Evolutionary conservation across 1,140 invertebrate genomes (phyloP).

Genomic region (Choristoneura fumiferana): DNA sequence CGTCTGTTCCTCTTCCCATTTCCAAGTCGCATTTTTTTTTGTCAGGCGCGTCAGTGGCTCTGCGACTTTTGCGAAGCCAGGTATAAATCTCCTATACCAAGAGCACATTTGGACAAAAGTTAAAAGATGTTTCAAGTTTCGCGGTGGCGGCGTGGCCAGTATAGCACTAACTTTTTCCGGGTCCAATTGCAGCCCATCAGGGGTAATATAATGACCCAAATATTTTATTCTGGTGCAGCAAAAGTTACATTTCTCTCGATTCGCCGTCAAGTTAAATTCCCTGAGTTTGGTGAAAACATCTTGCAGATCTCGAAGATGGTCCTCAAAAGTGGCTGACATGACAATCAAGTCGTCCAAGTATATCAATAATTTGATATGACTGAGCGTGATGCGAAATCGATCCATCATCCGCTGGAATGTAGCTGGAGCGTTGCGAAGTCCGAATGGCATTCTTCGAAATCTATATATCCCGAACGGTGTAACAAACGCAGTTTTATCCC

Average conservation of each 20-base stretch:
- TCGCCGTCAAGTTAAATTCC: too few species aligned
- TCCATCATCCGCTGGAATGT: too few species aligned
- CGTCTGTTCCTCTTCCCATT: slow-evolving; percentile 22
- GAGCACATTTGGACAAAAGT: too few species aligned
- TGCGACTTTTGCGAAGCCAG: too few species aligned
- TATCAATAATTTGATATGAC: slow-evolving; percentile 20
- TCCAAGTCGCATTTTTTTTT: slow-evolving; percentile 28
- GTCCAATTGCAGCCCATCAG: slow-evolving; percentile 32
- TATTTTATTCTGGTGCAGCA: slow-evolving; percentile 29
- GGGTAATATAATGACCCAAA: slow-evolving; percentile 30
- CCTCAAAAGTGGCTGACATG: slow-evolving; percentile 40
- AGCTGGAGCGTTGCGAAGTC: slow-evolving; percentile 59
- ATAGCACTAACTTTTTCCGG: too few species aligned
- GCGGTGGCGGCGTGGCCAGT: slow-evolving; percentile 3
- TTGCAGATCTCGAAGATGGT: slow-evolving; percentile 42
- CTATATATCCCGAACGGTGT: slow-evolving; percentile 53
- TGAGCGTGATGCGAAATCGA: too few species aligned
- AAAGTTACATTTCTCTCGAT: slow-evolving; percentile 45
- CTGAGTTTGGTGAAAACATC: slow-evolving; percentile 28
- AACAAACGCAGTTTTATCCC: slow-evolving; percentile 62
- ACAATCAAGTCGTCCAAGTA: slow-evolving; percentile 64
- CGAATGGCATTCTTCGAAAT: slow-evolving; percentile 67
- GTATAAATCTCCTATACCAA: too few species aligned
- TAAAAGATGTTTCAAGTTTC: too few species aligned
- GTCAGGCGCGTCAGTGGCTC: too few species aligned